These are phyloP conservation scores for Myotis davidii DNA, from an alignment of 2,113 vertebrate genomes.

Conservation along the genomic window DNA sequence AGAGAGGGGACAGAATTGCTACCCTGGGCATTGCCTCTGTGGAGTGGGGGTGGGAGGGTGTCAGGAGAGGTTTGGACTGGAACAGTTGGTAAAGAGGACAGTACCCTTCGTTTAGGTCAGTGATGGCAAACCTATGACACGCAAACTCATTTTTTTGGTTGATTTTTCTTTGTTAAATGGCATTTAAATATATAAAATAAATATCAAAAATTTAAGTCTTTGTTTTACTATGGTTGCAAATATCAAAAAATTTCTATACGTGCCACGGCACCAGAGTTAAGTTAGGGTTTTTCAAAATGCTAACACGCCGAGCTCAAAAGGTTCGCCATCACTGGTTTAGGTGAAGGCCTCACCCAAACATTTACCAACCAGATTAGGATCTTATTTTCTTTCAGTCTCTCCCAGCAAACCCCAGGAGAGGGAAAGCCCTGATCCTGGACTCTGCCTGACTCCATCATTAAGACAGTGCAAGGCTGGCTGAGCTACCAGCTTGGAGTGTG, in stretches of 20 bases:
- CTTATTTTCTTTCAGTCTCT: neutral
- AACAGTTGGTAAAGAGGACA: neutral
- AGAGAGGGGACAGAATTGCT: no score
- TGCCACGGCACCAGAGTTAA: no score
- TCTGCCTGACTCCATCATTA: neutral
- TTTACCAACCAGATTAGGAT: neutral
- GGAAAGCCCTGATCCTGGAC: neutral
- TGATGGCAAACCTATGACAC: no score
- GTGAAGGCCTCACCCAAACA: neutral
- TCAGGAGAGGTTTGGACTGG: neutral
- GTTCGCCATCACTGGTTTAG: neutral
- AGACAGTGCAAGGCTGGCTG: neutral
- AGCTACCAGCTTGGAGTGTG: neutral
- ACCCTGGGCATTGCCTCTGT: neutral
- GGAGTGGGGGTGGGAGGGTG: rapidly evolving
- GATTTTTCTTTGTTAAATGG: no score
- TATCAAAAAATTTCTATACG: no score
- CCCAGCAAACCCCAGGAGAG: neutral
- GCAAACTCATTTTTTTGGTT: no score
- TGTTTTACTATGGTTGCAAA: no score
- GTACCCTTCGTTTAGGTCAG: neutral
- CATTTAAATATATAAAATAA: no score
- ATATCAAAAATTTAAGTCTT: no score
- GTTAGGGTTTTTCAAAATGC: no score
- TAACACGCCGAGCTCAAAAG: no score